Conservation (phyloP, 2,797 vertebrate genomes). For the Oreortyx pictus region DNA sequence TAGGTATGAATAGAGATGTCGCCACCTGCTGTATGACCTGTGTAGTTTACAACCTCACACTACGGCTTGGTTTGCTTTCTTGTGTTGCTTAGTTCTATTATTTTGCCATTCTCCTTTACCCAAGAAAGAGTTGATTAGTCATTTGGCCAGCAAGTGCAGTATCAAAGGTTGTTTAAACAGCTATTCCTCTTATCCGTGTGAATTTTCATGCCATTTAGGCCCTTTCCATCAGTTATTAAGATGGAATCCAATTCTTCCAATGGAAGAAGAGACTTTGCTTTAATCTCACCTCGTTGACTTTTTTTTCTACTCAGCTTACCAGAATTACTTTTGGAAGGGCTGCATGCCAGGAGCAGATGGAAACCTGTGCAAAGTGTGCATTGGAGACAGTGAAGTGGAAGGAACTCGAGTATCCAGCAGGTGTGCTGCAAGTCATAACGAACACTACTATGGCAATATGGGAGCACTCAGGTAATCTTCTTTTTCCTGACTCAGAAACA, state of each 20-base stretch:
- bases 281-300: background rate
- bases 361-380: slow-evolving; percentile 90
- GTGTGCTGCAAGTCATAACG: slow-evolving; percentile 89
- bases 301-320: slow-evolving; percentile 79
- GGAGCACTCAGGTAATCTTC: slow-evolving; percentile 86
- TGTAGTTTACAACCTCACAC: background rate
- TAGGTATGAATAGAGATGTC: background rate
- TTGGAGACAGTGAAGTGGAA: slow-evolving; percentile 85
- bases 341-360: slow-evolving; percentile 89
- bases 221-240: background rate
- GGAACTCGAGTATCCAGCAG: slow-evolving; percentile 79
- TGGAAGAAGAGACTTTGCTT: background rate
- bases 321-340: slow-evolving; percentile 90
- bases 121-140: background rate
- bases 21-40: background rate
- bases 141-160: background rate
- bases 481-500: background rate
- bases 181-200: background rate
- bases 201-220: background rate
- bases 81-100: background rate
- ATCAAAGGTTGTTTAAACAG: background rate
- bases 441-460: slow-evolving; percentile 92
- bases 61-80: background rate
- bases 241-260: background rate
- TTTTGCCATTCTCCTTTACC: background rate